Evolutionary conservation across 2,888 invertebrate species (phyloP), one percentile per base, ranked within the genome.

Genomic region (Ornithoptera priamus): DNA sequence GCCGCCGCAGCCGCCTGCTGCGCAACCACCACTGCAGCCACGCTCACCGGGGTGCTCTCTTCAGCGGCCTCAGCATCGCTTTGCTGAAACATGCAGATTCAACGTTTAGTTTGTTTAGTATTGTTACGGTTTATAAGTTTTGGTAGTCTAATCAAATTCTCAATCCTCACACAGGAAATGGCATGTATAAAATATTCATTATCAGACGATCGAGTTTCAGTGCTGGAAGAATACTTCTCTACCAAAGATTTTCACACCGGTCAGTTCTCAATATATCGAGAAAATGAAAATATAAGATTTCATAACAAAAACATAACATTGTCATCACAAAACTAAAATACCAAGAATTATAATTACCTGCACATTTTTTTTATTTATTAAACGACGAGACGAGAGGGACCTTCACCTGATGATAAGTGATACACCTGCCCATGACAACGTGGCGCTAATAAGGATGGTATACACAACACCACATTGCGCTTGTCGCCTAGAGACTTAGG

Each of bases 11-110:
- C 91, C 73, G 77, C 92, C 83, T 81, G 92, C 85, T 83, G 92
- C 78, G 82, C 84, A 70, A 83, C 85, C 72, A 81, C 86, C 73
- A 78, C 86, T 74, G 80, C 89, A 78, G 83, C 90, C 80, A 82
- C 94, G 82, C 93, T 93, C 77, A 93, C 94, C n/a, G 91, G 89
- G 62, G 89, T 89, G 74, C 77, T 90, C 71, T 89, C 94, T 87
- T 91, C 94, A 81, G 87, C 93, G 87, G 90, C 92, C 82, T 94
- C 94, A 74, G 85, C 85, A 77, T 92, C 92, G 74, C 85, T 90
- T 83, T 86, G 89, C 88, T 86, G 73, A 71, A 68, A 18, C 46
- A 36, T 42, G 60, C 53, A n/a, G 6, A 6, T n/a, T n/a, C 0
- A 46, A 46, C 3, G 2, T 15, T 46, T 46, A 46, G 18, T n/a